Evolutionary conservation across 1,140 invertebrate species (phyloP).

Genomic region (Drosophila burlai): DNA sequence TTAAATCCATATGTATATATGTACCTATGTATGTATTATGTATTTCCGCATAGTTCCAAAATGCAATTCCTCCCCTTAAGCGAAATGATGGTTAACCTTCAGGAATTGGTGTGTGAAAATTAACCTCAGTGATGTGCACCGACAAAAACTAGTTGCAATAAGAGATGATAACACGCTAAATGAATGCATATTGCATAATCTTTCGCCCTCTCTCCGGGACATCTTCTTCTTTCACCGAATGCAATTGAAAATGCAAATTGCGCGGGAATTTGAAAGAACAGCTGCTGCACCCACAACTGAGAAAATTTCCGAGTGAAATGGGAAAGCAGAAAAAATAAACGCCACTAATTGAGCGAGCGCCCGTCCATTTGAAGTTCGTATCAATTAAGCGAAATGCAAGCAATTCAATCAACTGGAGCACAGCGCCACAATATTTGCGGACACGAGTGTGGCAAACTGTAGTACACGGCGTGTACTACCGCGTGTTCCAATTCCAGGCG

Average conservation of each 20-base stretch:
- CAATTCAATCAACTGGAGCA: slow-evolving; percentile 70
- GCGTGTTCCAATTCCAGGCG: slow-evolving; percentile 74
- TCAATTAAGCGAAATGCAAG: slow-evolving; percentile 75
- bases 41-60: slow-evolving; percentile 11
- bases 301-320: slow-evolving; percentile 59
- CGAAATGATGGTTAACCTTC: slow-evolving; percentile 67
- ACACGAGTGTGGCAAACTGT: slow-evolving; percentile 51
- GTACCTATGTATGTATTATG: neutral
- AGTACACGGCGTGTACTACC: too few species aligned
- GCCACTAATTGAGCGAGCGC: slow-evolving; percentile 68
- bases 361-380: slow-evolving; percentile 77
- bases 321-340: slow-evolving; percentile 55
- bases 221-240: slow-evolving; percentile 15
- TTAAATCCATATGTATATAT: too few species aligned
- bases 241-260: slow-evolving; percentile 73
- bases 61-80: slow-evolving; percentile 28
- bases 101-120: slow-evolving; percentile 78
- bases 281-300: slow-evolving; percentile 61
- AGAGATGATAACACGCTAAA: slow-evolving; percentile 72
- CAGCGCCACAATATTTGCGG: slow-evolving; percentile 20
- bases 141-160: slow-evolving; percentile 55
- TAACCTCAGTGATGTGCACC: slow-evolving; percentile 76
- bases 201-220: slow-evolving; percentile 24
- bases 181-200: slow-evolving; percentile 75
- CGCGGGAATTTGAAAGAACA: slow-evolving; percentile 57